These are phyloP conservation scores for Actenoides lindsayi DNA, from an alignment of 2,113 vertebrate species.

Conservation along the genomic window DNA sequence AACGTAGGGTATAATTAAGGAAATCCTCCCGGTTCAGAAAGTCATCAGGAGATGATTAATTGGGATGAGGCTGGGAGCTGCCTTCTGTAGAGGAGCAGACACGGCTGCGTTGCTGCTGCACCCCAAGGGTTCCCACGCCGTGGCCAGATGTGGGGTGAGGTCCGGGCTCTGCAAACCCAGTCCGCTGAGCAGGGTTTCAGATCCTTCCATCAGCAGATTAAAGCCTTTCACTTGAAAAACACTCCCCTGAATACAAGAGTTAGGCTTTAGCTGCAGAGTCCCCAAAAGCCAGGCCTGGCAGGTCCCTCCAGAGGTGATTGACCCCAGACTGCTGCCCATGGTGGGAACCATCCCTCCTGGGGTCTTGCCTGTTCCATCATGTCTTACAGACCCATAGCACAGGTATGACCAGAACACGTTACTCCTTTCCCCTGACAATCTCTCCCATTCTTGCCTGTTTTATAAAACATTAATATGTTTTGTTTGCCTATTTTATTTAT, in stretches of 20 bases:
- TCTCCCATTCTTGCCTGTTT: background rate
- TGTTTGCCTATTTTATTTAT: no score
- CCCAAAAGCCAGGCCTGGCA: background rate
- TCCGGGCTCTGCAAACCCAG: background rate
- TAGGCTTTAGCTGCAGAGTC: background rate
- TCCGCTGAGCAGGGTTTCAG: accelerated
- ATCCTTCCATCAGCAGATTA: background rate
- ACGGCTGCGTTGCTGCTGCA: background rate
- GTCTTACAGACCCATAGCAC: accelerated
- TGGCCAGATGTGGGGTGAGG: accelerated
- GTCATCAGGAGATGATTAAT: conserved; percentile 54
- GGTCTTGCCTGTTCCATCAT: accelerated
- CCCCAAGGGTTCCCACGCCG: background rate
- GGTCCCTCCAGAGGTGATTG: background rate
- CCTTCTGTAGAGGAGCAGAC: background rate
- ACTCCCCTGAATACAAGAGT: accelerated
- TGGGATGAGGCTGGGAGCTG: conserved; percentile 12
- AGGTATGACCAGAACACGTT: accelerated
- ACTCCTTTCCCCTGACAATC: background rate
- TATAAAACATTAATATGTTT: no score
- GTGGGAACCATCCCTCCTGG: background rate
- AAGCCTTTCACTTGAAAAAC: background rate
- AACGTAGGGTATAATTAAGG: conserved; percentile 55
- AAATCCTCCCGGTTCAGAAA: conserved; percentile 30
- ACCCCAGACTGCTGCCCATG: accelerated